Percentiles rank a stretch among this genome's conserved stretches.
phyloP scores from a whole-genome alignment of 2,113 vertebrate genomes.

The Bettongia penicillata region DNA sequence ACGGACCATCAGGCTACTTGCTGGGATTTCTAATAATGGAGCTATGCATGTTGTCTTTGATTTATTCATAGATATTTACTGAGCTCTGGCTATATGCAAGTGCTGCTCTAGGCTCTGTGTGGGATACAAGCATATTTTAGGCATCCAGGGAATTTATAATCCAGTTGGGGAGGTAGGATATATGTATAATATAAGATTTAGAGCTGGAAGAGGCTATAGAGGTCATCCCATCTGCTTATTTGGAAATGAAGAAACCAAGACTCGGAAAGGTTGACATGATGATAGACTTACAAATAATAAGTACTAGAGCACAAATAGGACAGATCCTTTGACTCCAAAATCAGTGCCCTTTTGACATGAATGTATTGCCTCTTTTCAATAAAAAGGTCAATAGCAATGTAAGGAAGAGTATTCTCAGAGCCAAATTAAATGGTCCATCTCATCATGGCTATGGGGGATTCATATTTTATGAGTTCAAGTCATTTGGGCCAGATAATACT shows the following conservation, averaged over 20 bases:
- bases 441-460: neutral
- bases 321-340: neutral
- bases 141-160: neutral
- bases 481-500: neutral
- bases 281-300: neutral
- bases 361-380: neutral
- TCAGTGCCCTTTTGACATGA: neutral
- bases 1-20: neutral
- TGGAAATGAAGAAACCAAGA: neutral
- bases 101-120: neutral
- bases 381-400: neutral
- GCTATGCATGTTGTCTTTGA: neutral
- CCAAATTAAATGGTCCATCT: neutral
- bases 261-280: neutral
- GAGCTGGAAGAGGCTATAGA: neutral
- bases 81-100: neutral
- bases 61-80: neutral
- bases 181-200: neutral
- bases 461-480: neutral
- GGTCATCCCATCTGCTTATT: neutral
- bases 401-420: neutral
- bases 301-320: neutral
- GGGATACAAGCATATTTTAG: neutral
- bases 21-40: neutral
- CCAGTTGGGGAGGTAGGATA: neutral